Conservation (phyloP, 2,113 vertebrate genomes). For the Saimiri boliviensis region DNA sequence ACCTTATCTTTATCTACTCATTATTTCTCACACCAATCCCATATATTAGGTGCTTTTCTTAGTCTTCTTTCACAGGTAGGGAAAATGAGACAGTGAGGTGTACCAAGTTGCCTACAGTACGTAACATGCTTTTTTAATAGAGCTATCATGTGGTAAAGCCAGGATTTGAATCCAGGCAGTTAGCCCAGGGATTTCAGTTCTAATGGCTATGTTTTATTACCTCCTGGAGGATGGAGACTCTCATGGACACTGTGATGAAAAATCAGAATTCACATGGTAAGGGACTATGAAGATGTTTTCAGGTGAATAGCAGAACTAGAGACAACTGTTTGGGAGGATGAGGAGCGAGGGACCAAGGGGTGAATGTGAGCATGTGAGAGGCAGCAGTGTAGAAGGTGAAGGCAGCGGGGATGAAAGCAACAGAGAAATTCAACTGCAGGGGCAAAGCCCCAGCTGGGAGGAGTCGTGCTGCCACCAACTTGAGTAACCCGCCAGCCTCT, state of each 20-base stretch:
- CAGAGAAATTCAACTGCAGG: rapidly evolving
- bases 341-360: neutral
- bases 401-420: rapidly evolving
- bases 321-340: neutral
- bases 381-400: neutral
- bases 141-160: neutral
- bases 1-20: neutral
- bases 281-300: neutral
- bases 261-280: neutral
- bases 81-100: neutral
- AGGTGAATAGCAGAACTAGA: neutral
- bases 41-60: neutral
- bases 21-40: conserved; percentile 11
- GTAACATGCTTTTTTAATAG: neutral
- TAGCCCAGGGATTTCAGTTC: neutral
- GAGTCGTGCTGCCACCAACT: rapidly evolving
- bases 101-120: conserved; percentile 18
- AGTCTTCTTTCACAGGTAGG: neutral
- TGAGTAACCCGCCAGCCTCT: neutral
- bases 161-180: neutral
- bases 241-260: neutral
- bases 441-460: neutral
- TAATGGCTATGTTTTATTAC: neutral
- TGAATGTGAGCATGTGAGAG: neutral
- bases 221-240: neutral